Percentiles rank a stretch among this genome's conserved stretches.
Conservation (phyloP, 2,113 vertebrate species). For the Coturnix japonica region DNA sequence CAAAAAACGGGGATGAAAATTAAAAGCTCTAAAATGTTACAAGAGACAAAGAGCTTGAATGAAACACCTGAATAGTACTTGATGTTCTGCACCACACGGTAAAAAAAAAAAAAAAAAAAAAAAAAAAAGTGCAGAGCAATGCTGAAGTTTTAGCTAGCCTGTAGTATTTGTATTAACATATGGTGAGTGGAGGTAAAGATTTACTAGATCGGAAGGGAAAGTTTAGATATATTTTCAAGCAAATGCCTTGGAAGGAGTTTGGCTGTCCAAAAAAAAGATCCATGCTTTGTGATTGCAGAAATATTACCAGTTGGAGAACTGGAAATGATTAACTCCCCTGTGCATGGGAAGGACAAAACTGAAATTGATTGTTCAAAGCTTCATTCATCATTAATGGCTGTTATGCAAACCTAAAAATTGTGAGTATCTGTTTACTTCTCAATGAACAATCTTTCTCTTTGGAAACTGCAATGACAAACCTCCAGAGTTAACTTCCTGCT, state of each 20-base stretch:
- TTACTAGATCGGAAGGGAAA: background rate
- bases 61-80: background rate
- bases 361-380: background rate
- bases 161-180: background rate
- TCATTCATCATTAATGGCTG: background rate
- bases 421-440: background rate
- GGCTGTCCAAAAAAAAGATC: background rate
- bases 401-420: background rate
- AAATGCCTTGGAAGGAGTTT: background rate
- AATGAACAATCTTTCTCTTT: background rate
- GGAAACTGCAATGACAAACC: background rate
- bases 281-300: background rate
- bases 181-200: background rate
- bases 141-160: background rate
- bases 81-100: background rate
- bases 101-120: no score
- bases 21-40: background rate
- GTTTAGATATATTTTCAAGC: background rate
- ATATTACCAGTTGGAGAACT: background rate
- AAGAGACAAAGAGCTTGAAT: background rate
- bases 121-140: background rate
- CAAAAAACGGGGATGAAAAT: background rate
- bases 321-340: background rate
- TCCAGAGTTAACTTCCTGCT: background rate
- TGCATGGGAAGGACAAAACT: background rate